phyloP scores from a whole-genome alignment of 2,888 invertebrate species.

The Vanessa cardui region DNA sequence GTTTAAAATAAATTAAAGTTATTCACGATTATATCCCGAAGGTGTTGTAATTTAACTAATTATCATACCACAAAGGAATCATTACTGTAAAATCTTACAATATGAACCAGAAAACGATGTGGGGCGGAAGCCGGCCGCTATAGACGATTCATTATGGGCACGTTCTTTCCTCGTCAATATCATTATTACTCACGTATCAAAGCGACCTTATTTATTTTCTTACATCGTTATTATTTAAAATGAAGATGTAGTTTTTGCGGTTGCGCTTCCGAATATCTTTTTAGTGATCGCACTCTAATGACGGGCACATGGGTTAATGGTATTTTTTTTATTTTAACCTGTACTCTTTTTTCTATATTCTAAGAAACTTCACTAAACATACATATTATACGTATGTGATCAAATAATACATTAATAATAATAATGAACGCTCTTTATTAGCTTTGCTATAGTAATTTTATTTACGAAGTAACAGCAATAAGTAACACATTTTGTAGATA shows the following conservation, averaged over 20 bases:
- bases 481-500: too few species aligned
- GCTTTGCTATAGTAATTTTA: too few species aligned
- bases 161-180: conserved; percentile 54
- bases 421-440: too few species aligned
- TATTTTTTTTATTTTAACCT: conserved; percentile 6
- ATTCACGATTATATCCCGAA: too few species aligned
- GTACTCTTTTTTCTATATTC: conserved; percentile 5
- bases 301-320: conserved; percentile 10
- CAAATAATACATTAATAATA: too few species aligned
- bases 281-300: conserved; percentile 20
- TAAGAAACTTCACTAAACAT: not conserved
- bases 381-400: too few species aligned
- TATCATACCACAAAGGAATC: conserved; percentile 12
- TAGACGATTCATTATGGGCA: conserved; percentile 34
- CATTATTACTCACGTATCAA: conserved; percentile 67
- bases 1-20: not conserved
- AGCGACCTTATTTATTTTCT: conserved; percentile 69
- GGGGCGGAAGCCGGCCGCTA: conserved; percentile 40
- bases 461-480: too few species aligned
- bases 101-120: conserved; percentile 37
- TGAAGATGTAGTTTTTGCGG: conserved; percentile 72
- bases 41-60: conserved; percentile 11
- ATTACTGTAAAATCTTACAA: conserved; percentile 30
- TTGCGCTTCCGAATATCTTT: conserved; percentile 53
- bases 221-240: conserved; percentile 67